phyloP scores from a whole-genome alignment of 2,113 vertebrate genomes.

The Hemichromis elongatus region DNA sequence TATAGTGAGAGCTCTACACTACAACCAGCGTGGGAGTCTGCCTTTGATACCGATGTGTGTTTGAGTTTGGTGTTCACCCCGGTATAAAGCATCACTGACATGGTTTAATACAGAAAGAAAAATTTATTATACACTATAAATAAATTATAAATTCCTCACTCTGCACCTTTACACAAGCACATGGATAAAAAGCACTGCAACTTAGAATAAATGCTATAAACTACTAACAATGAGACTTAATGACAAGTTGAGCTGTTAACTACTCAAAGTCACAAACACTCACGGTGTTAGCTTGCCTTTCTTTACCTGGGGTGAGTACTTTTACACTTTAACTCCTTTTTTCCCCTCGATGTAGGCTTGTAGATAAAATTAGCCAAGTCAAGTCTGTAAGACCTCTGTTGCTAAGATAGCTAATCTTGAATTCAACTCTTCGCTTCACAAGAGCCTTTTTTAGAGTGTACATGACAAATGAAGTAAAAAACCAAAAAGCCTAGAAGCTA shows the following conservation, averaged over 20 bases:
- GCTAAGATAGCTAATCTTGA: not conserved
- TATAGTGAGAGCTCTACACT: not conserved
- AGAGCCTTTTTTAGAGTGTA: not conserved
- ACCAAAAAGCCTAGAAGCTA: not conserved
- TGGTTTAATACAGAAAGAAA: slow-evolving; percentile 11
- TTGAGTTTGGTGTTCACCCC: not conserved
- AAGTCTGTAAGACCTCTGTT: not conserved
- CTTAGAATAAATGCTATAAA: too few relatives aligned
- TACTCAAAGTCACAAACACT: not conserved
- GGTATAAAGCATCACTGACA: not conserved
- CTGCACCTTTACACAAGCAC: not conserved
- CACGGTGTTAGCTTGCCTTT: not conserved
- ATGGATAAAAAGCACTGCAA: not conserved
- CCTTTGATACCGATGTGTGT: slow-evolving; percentile 10
- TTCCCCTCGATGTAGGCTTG: not conserved
- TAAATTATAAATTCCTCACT: not conserved
- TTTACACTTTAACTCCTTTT: not conserved
- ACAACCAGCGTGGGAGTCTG: not conserved
- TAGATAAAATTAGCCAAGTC: not conserved
- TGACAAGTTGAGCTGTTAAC: not conserved
- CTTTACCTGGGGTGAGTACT: not conserved
- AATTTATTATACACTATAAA: not conserved
- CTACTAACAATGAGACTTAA: not conserved
- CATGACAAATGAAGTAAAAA: not conserved
- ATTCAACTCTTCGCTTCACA: not conserved